Evolutionary conservation across 2,113 vertebrate species (phyloP).

Genomic region (Spheniscus mendiculus): DNA sequence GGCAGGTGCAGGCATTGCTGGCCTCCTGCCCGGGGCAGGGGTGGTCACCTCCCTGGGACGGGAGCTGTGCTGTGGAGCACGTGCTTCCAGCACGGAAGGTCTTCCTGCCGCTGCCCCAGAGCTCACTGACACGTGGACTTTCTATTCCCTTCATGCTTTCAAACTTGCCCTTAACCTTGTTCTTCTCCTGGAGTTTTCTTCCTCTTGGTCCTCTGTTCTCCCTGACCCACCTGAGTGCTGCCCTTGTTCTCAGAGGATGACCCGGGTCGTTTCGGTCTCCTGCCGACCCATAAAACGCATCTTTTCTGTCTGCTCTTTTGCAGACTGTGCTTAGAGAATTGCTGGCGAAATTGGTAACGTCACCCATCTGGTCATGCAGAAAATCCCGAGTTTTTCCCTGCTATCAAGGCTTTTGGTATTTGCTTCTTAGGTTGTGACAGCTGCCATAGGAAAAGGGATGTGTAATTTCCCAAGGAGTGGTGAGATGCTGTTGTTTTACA

Average conservation of each 20-base stretch:
- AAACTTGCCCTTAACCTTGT: neutral
- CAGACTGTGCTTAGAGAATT: neutral
- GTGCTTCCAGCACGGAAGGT: neutral
- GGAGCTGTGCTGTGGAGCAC: neutral
- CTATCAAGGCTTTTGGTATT: neutral
- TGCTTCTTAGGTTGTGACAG: neutral
- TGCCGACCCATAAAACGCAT: accelerated
- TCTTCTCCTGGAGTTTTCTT: neutral
- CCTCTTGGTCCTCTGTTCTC: neutral
- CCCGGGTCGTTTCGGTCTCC: neutral
- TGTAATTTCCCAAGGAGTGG: neutral
- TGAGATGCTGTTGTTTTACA: neutral
- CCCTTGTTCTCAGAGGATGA: neutral
- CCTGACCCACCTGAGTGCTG: neutral
- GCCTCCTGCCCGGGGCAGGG: neutral
- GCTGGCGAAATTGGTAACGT: neutral
- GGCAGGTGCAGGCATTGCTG: neutral
- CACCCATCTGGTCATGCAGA: neutral
- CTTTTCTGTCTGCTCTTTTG: neutral
- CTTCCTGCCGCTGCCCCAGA: neutral
- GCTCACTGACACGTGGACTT: accelerated
- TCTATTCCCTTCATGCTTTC: neutral
- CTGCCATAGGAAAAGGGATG: neutral
- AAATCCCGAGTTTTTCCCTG: neutral
- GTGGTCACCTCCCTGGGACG: neutral